These are phyloP conservation scores for Actenoides hombroni DNA, from an alignment of 2,113 vertebrate genomes.

Conservation along the genomic window DNA sequence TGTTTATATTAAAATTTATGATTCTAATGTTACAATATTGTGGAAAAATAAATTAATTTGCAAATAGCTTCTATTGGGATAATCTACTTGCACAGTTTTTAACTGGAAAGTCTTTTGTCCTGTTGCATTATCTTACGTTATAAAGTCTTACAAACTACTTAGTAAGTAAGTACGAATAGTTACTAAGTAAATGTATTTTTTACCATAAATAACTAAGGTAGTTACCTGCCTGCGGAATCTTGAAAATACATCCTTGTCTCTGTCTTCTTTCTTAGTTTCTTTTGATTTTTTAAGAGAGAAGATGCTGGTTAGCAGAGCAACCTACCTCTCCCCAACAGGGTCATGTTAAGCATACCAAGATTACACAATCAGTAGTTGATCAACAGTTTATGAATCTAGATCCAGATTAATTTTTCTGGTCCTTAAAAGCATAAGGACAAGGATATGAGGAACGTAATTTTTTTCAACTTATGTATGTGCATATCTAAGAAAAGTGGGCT, in stretches of 20 bases:
- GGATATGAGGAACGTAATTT: background rate
- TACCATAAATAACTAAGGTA: background rate
- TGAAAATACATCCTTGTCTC: background rate
- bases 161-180: background rate
- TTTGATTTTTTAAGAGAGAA: background rate
- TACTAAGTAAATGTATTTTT: background rate
- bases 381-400: background rate
- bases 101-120: background rate
- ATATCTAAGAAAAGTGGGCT: background rate
- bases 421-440: background rate
- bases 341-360: background rate
- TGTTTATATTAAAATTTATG: background rate
- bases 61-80: background rate
- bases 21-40: background rate
- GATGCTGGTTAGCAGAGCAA: background rate
- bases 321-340: accelerated
- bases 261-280: background rate
- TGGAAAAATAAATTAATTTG: background rate
- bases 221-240: background rate
- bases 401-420: background rate
- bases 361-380: background rate
- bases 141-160: background rate
- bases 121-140: background rate
- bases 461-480: background rate
- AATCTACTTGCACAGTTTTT: background rate